phyloP scores from a whole-genome alignment of 2,113 vertebrate genomes.

The Campylomormyrus tamandua region DNA sequence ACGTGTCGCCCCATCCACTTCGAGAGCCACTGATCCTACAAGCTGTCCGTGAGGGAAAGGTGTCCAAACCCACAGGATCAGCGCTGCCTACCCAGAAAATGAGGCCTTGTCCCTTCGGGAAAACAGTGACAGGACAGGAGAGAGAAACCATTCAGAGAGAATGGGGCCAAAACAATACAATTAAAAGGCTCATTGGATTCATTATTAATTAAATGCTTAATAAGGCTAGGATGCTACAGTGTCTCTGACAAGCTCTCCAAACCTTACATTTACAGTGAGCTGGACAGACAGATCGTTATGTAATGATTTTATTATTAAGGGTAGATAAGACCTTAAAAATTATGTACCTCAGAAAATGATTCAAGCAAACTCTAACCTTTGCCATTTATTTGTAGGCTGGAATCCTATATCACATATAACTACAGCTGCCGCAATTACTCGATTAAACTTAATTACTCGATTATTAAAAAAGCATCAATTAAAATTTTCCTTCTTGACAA shows the following conservation, averaged over 20 bases:
- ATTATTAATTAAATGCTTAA: conserved; percentile 51
- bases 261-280: conserved; percentile 2
- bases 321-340: not conserved
- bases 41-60: not conserved
- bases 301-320: not conserved
- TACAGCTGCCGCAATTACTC: not conserved
- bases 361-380: not conserved
- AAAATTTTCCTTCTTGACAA: not conserved
- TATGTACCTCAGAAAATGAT: not conserved
- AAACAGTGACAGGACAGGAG: conserved; percentile 24
- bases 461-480: not conserved
- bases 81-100: not conserved
- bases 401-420: not conserved
- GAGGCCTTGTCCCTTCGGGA: conserved; percentile 18
- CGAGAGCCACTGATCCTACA: not conserved
- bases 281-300: conserved; percentile 12
- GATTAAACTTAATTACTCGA: not conserved
- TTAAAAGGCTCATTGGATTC: conserved; percentile 49
- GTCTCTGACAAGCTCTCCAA: conserved; percentile 22
- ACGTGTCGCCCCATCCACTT: not conserved
- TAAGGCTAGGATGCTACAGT: conserved; percentile 25
- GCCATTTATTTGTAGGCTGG: not conserved
- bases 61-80: not conserved
- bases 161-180: conserved; percentile 50
- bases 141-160: conserved; percentile 16